Conservation (phyloP, 2,797 vertebrate species). For the Acanthurus tractus region DNA sequence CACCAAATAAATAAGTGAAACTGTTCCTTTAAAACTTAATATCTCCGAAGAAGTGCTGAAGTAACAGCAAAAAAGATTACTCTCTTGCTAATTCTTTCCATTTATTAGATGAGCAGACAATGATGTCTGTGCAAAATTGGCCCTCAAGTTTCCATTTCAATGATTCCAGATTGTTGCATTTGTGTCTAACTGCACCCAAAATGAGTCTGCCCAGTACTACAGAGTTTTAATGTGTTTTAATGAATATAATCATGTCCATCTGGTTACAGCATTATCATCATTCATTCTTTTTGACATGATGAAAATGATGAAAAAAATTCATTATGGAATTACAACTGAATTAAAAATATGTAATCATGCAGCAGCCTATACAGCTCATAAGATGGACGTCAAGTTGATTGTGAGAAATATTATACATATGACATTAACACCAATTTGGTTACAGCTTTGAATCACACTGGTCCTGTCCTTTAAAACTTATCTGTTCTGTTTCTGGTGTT, state of each 20-base stretch:
- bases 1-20: background rate
- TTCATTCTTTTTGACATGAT: background rate
- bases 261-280: background rate
- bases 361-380: too few species aligned
- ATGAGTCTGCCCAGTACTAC: background rate
- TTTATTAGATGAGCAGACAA: background rate
- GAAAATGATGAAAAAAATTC: background rate
- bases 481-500: background rate
- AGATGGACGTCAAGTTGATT: background rate
- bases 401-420: background rate
- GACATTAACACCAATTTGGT: background rate
- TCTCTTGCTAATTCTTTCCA: background rate
- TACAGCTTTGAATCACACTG: background rate
- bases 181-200: background rate
- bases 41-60: background rate
- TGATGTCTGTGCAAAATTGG: background rate
- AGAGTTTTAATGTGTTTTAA: background rate
- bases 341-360: background rate
- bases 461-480: conserved; percentile 8
- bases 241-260: background rate
- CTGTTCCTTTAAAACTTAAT: background rate
- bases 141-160: background rate
- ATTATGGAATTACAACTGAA: background rate
- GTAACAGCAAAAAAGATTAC: background rate
- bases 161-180: background rate